phyloP scores from a whole-genome alignment of 2,113 vertebrate species.

The Silurus glanis region DNA sequence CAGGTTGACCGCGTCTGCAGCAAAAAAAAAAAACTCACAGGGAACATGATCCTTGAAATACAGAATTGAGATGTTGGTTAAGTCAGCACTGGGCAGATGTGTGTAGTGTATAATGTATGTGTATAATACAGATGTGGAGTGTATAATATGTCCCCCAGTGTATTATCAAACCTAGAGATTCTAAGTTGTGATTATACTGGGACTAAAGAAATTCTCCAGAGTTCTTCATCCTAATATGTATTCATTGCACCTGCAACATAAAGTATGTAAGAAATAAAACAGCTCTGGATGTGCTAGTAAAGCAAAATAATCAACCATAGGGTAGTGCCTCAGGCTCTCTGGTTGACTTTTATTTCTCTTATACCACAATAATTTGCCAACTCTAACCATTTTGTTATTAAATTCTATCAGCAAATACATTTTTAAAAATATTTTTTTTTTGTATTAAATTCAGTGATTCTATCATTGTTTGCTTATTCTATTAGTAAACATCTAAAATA shows the following conservation, averaged over 20 bases:
- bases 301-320: neutral
- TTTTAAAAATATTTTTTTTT: no score
- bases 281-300: neutral
- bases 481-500: neutral
- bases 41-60: constrained; percentile 35
- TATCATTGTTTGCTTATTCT: neutral
- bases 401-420: no score
- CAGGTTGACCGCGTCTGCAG: constrained; percentile 51
- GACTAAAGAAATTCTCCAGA: neutral
- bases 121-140: neutral
- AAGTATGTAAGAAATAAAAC: neutral
- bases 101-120: neutral
- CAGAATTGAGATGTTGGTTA: constrained; percentile 29
- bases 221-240: neutral
- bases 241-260: neutral
- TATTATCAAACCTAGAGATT: neutral
- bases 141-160: constrained; percentile 12
- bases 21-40: constrained; percentile 2
- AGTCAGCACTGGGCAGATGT: constrained; percentile 31
- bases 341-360: neutral
- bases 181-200: neutral
- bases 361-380: neutral
- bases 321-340: neutral
- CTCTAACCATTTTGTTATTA: neutral
- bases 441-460: no score